A percentile compares a stretch with the other conserved stretches of the same genome.
These are phyloP conservation scores for Ophion slaviceki DNA, from an alignment of 2,888 invertebrate genomes.

Conservation along the genomic window DNA sequence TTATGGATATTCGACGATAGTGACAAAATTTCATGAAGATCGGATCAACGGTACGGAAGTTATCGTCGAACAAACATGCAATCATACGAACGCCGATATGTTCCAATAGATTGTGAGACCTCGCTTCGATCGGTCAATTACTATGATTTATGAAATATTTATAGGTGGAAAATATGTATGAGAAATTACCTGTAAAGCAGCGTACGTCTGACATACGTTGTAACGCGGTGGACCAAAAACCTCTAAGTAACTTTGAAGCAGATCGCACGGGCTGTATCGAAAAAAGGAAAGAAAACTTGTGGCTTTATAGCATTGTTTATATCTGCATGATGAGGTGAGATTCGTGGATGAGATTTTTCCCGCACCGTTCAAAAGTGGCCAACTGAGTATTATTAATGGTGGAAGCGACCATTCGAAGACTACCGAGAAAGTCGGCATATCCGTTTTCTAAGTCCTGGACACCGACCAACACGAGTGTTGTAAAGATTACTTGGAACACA, in stretches of 20 bases:
- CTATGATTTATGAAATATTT: neutral
- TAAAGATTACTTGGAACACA: constrained; percentile 72
- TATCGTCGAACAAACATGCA: too few species aligned
- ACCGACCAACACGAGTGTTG: constrained; percentile 64
- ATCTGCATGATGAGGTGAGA: neutral
- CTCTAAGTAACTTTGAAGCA: constrained; percentile 65
- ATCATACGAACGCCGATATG: too few species aligned
- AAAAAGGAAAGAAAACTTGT: neutral
- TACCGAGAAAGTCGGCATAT: constrained; percentile 64
- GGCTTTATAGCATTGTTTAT: neutral
- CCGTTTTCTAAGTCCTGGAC: constrained; percentile 69
- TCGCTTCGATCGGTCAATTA: too few species aligned
- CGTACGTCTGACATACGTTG: constrained; percentile 66
- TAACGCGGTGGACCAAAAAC: constrained; percentile 50
- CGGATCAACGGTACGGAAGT: too few species aligned
- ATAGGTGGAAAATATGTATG: neutral
- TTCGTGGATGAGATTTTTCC: neutral
- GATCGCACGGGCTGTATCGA: constrained; percentile 70
- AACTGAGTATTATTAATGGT: constrained; percentile 57
- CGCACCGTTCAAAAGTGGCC: constrained; percentile 42
- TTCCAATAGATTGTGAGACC: too few species aligned
- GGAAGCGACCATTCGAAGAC: constrained; percentile 58
- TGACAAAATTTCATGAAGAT: too few species aligned
- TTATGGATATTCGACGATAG: too few species aligned
- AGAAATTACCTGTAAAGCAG: constrained; percentile 65